Percentiles rank a stretch among this genome's conserved stretches.
Conservation (phyloP, 2,113 vertebrate genomes). For the Actenoides hombroni region DNA sequence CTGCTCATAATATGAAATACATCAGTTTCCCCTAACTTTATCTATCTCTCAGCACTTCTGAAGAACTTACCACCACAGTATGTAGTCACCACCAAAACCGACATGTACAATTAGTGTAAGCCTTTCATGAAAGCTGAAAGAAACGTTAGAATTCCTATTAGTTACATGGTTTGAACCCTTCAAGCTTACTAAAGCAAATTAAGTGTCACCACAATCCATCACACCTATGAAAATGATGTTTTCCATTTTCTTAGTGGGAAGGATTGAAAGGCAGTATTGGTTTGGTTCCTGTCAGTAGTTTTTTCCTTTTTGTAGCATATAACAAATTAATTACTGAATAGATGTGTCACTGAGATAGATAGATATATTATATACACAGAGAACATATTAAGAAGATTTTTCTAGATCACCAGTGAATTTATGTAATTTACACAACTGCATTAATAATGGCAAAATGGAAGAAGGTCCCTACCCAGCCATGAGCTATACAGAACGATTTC, state of each 20-base stretch:
- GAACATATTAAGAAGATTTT: not conserved
- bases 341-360: rapidly evolving
- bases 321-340: not conserved
- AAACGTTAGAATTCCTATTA: not conserved
- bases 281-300: not conserved
- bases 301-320: not conserved
- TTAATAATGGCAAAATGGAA: not conserved
- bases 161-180: not conserved
- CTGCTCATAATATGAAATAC: slow-evolving; percentile 57
- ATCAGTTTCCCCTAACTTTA: slow-evolving; percentile 29
- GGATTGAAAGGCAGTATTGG: not conserved
- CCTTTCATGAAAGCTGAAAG: not conserved
- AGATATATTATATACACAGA: not conserved
- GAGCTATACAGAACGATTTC: not conserved
- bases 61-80: not conserved
- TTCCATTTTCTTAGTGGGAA: not conserved
- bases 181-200: not conserved
- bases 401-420: not conserved
- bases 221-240: not conserved
- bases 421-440: not conserved
- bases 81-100: not conserved
- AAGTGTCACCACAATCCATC: not conserved
- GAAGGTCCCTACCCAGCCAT: not conserved
- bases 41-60: slow-evolving; percentile 17
- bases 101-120: not conserved